Evolutionary conservation across 1,140 invertebrate genomes (phyloP), one percentile per base, ranked within the genome.

Genomic region (Drosophila equinoxialis): DNA sequence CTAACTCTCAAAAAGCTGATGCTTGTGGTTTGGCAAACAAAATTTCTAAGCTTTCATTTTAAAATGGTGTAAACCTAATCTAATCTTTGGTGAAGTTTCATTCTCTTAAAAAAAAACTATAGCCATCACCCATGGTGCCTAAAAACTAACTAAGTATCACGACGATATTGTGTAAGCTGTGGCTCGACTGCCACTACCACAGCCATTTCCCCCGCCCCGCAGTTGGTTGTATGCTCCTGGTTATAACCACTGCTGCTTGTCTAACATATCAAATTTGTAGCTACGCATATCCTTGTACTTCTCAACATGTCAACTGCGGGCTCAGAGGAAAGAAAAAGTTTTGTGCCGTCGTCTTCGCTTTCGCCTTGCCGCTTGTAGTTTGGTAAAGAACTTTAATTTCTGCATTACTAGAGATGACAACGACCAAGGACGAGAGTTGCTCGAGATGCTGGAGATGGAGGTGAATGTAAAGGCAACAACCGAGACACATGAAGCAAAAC

Each of bases 231-330:
- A 17, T 62, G 71, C 73, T 71, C 51, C 58, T 48, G 45, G 45
- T 51, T 51, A 51, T 51, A 59, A 71, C 57, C 68, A 14, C 30
- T 69, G 51, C 48, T 42, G 75, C 77, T 89, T 89, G 84, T 89
- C 84, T 89, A 89, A 89, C 84, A 89, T 84, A 90, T 89, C 84
- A 89, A 89, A 89, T 89, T 89, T 89, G 85, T 89, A 78, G 77
- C 85, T 69, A 79, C 80, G 84, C 80, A 89, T 89, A 84, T 89
- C 77, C 85, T 77, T 77, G 74, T 71, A 77, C 69, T 81, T 68
- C 85, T 84, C 77, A 75, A 73, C 84, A 81, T 89, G 84, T 89
- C 84, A 89, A 89, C 85, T 84, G 63, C 35, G 57, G 23, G 63
- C 69, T 69, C 67, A 71, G 60, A 57, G 69, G 66, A 60, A 39